A percentile compares a stretch with the other conserved stretches of the same genome.
phyloP scores from a whole-genome alignment of 92 coral and sea anemone species.

The Heliopora coerulea region DNA sequence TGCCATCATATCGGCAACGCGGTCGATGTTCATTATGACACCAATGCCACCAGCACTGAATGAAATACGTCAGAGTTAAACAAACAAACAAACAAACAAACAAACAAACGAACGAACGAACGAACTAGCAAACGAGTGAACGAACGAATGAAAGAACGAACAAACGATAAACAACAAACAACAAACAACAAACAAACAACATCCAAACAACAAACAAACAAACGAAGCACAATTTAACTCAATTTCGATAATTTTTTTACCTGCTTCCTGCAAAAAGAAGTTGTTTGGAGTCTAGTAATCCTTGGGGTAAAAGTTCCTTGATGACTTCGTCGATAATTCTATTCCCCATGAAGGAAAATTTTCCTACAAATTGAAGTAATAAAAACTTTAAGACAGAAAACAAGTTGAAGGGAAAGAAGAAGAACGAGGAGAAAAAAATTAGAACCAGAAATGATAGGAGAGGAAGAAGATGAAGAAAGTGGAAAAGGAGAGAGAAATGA shows the following conservation, averaged over 20 bases:
- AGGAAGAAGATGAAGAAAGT: background rate
- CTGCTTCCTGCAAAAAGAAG: constrained; percentile 93
- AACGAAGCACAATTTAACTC: background rate
- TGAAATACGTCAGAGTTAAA: background rate
- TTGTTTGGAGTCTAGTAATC: constrained; percentile 65
- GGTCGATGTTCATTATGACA: constrained; percentile 34
- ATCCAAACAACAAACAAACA: too few species aligned
- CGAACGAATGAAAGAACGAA: too few species aligned
- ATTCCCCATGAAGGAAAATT: constrained; percentile 81
- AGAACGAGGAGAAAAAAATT: background rate
- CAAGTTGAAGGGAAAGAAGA: background rate
- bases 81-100: too few species aligned
- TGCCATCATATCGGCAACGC: constrained; percentile 33
- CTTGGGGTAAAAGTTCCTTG: constrained; percentile 62
- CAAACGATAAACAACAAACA: too few species aligned
- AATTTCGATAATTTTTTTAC: constrained; percentile 35
- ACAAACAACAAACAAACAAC: too few species aligned
- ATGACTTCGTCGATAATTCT: constrained; percentile 82
- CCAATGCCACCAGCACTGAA: constrained; percentile 43
- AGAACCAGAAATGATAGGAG: too few species aligned
- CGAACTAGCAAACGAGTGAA: too few species aligned
- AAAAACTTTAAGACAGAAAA: too few species aligned
- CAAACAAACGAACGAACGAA: too few species aligned
- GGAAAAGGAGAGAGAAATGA: background rate
- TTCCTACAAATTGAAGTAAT: constrained; percentile 8